Percentiles rank a stretch among this genome's conserved stretches.
phyloP scores from a whole-genome alignment of 2,113 vertebrate species.

The Protomyctophum bolini region DNA sequence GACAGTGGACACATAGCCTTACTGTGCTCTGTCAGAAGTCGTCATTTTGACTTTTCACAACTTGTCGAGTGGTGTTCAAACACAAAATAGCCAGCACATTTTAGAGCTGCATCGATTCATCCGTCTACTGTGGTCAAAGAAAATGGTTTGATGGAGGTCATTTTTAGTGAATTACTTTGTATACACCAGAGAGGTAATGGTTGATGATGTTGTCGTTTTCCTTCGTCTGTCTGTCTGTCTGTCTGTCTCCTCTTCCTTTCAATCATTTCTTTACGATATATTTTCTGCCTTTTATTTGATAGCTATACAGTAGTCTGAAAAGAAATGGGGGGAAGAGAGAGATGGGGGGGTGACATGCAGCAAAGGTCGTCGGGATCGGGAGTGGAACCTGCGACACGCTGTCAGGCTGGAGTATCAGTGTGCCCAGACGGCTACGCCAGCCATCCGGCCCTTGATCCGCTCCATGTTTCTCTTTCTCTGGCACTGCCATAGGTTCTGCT shows the following conservation, averaged over 20 bases:
- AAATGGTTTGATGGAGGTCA: constrained; percentile 18
- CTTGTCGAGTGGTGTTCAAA: constrained; percentile 32
- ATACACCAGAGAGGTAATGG: constrained; percentile 25
- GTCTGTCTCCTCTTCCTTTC: background rate
- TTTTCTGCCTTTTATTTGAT: no score
- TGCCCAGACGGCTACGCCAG: no score
- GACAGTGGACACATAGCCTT: background rate
- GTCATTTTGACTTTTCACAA: background rate
- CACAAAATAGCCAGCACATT: constrained; percentile 6
- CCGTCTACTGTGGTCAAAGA: constrained; percentile 23
- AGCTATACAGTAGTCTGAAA: no score
- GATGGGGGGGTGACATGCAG: no score
- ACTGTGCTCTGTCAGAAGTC: constrained; percentile 1
- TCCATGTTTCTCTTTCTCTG: constrained; percentile 31
- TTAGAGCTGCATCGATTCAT: constrained; percentile 31
- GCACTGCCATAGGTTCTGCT: no score
- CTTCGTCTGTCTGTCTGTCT: background rate
- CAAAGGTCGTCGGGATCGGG: no score
- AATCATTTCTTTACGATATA: no score
- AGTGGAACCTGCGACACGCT: no score
- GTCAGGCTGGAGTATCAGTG: no score
- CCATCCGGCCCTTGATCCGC: no score
- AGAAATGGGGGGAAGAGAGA: no score
- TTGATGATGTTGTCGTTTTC: no score
- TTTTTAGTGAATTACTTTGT: constrained; percentile 43